phyloP scores from a whole-genome alignment of 2,113 vertebrate species.

The Dipodomys merriami region DNA sequence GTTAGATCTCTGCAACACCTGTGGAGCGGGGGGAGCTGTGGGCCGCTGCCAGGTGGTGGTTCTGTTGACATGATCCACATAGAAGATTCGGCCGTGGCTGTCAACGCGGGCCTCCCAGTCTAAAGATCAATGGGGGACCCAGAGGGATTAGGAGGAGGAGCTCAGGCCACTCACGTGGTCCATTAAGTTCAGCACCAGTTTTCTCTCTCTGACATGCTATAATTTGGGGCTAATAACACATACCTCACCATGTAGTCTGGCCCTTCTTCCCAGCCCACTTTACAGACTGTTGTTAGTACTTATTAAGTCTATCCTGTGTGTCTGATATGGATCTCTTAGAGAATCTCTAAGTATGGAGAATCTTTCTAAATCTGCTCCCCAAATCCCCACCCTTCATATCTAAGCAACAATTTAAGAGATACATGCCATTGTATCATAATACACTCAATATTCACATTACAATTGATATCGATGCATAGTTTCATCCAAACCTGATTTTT shows the following conservation, averaged over 20 bases:
- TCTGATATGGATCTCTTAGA: not conserved
- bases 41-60: conserved; percentile 99
- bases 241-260: not conserved
- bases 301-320: not conserved
- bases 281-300: not conserved
- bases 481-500: conserved; percentile 8
- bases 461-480: conserved; percentile 20
- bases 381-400: not conserved
- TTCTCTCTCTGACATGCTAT: conserved; percentile 6
- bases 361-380: not conserved
- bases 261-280: not conserved
- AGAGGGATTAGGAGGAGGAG: conserved; percentile 34
- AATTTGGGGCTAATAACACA: conserved; percentile 38
- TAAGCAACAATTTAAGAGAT: not conserved
- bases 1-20: conserved; percentile 97
- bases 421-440: not conserved
- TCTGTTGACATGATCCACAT: conserved; percentile 98
- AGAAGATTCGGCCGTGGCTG: conserved; percentile 98
- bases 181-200: not conserved
- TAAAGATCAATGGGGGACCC: conserved; percentile 71
- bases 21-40: conserved; percentile 95
- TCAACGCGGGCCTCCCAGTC: conserved; percentile 99
- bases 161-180: not conserved
- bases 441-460: not conserved
- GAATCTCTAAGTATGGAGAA: not conserved